These are phyloP conservation scores for Acromyrmex heyeri DNA, from an alignment of 1,140 invertebrate species.

Conservation along the genomic window DNA sequence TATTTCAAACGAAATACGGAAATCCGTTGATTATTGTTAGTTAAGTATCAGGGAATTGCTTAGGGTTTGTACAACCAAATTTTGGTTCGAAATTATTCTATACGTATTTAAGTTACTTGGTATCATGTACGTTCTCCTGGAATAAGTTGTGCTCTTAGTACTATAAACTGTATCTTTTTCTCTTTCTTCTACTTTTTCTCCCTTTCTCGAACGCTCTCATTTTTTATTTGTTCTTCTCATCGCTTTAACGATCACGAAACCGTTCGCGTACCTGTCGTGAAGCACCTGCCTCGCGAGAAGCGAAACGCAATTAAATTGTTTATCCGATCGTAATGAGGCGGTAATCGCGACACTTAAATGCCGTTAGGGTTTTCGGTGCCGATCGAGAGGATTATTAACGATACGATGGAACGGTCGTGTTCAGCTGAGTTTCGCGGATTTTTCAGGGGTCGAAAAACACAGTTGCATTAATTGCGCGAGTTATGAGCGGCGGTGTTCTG, in stretches of 20 bases:
- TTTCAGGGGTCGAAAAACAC: slow-evolving; percentile 7
- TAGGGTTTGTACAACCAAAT: background rate
- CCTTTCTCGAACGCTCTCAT: background rate
- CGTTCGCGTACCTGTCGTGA: slow-evolving; percentile 6
- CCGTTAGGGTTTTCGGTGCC: slow-evolving; percentile 2
- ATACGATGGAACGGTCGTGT: background rate
- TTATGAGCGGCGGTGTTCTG: slow-evolving; percentile 31
- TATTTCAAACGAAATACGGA: background rate
- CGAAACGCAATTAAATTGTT: slow-evolving; percentile 71
- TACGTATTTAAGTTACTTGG: slow-evolving; percentile 28
- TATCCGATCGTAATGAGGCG: slow-evolving; percentile 66
- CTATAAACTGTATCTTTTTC: slow-evolving; percentile 23
- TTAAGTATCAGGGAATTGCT: too few species aligned
- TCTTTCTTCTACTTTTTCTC: background rate
- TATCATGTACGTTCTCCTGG: background rate
- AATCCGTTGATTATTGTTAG: background rate
- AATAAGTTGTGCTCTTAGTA: slow-evolving; percentile 22
- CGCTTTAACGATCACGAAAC: background rate
- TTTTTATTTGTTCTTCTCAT: slow-evolving; percentile 28
- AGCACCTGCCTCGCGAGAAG: slow-evolving; percentile 62
- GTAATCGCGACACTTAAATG: slow-evolving; percentile 70
- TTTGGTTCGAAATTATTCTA: slow-evolving; percentile 23
- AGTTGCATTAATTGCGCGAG: slow-evolving; percentile 37
- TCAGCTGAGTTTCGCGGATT: slow-evolving; percentile 1
- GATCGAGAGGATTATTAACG: slow-evolving; percentile 54